Evolutionary conservation across 2,113 vertebrate genomes (phyloP).

Genomic region (Callipepla squamata): DNA sequence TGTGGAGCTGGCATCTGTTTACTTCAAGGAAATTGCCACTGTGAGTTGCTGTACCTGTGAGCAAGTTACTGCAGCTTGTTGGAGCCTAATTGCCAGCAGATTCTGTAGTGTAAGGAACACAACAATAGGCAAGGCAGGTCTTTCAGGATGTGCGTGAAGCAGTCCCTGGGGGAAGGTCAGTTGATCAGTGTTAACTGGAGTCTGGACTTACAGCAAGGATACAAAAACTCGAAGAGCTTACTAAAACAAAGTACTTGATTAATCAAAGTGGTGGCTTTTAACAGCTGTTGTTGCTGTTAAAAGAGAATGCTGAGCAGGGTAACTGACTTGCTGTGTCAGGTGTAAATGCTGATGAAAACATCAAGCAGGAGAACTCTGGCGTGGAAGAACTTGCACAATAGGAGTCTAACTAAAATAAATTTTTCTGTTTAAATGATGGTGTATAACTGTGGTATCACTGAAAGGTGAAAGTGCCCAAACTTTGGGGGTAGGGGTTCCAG

Average conservation of each 20-base stretch:
- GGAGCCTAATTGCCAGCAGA: background rate
- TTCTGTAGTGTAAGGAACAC: background rate
- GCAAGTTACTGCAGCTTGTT: background rate
- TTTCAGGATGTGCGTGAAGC: background rate
- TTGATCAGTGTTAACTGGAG: background rate
- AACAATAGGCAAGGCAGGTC: background rate
- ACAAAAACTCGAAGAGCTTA: background rate
- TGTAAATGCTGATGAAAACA: background rate
- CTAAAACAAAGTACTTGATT: background rate
- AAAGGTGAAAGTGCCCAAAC: background rate
- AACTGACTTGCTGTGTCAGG: background rate
- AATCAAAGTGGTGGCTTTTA: background rate
- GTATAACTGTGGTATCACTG: background rate
- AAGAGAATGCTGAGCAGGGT: too few relatives aligned
- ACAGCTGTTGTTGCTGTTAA: background rate
- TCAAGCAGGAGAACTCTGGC: background rate
- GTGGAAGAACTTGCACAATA: background rate
- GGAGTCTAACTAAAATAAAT: background rate
- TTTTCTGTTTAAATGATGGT: background rate
- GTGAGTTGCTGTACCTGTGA: rapidly evolving
- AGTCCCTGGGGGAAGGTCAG: background rate
- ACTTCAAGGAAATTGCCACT: background rate
- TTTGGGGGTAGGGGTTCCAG: background rate
- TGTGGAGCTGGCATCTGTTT: background rate
- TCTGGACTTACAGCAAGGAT: background rate